Percentiles rank a stretch among this genome's conserved stretches.
Conservation (phyloP, 2,797 vertebrate species). For the Siniperca scherzeri region DNA sequence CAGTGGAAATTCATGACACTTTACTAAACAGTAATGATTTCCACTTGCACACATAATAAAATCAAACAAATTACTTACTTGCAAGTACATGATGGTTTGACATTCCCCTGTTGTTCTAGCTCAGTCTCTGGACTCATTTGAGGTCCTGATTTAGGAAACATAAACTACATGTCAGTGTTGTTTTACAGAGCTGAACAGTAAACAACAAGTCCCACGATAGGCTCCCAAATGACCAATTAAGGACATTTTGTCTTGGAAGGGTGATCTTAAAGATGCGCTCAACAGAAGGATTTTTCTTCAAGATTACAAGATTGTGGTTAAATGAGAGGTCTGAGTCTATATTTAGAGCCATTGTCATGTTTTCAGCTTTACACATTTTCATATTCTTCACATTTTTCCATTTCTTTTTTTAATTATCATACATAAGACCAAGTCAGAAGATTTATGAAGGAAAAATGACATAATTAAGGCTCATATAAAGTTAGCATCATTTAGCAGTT, state of each 20-base stretch:
- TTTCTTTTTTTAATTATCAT: not conserved
- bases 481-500: slow-evolving; percentile 19
- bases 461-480: slow-evolving; percentile 19
- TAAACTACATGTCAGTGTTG: slow-evolving; percentile 66
- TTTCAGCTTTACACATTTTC: not conserved
- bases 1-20: slow-evolving; percentile 49
- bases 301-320: slow-evolving; percentile 14
- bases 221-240: slow-evolving; percentile 85
- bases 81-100: slow-evolving; percentile 67
- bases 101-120: slow-evolving; percentile 53
- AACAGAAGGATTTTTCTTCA: slow-evolving; percentile 45
- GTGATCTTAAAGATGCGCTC: slow-evolving; percentile 64
- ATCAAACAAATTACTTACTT: slow-evolving; percentile 71
- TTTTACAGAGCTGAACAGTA: slow-evolving; percentile 76
- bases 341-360: not conserved
- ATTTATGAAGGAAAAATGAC: slow-evolving; percentile 9
- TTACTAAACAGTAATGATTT: slow-evolving; percentile 60
- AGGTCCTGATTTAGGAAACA: slow-evolving; percentile 64
- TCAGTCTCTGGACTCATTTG: slow-evolving; percentile 63
- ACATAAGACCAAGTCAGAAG: not conserved
- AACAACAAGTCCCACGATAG: slow-evolving; percentile 72
- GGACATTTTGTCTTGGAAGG: slow-evolving; percentile 67
- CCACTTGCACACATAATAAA: slow-evolving; percentile 62
- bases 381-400: too few relatives aligned
- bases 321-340: slow-evolving; percentile 4